A percentile compares a stretch with the other conserved stretches of the same genome.
Evolutionary conservation across 2,888 invertebrate genomes (phyloP).

Genomic region (Pemphredon lugubris): DNA sequence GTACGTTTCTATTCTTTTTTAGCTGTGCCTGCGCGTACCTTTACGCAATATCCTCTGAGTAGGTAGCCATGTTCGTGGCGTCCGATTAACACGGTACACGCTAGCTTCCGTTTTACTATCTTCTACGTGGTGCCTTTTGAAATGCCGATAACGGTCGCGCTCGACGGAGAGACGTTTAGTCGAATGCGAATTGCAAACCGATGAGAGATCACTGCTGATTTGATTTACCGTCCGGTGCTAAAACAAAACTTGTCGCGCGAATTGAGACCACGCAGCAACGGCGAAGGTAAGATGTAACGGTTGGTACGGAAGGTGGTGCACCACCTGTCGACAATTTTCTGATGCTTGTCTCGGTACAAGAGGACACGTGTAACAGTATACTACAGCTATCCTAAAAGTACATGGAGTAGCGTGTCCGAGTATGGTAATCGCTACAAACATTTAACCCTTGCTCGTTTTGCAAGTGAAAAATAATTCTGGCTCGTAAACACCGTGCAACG

Average conservation of each 20-base stretch:
- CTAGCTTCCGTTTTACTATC: too few species aligned
- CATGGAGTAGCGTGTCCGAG: constrained; percentile 63
- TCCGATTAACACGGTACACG: too few species aligned
- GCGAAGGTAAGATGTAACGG: constrained; percentile 30
- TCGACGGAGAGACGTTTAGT: too few species aligned
- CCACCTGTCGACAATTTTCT: constrained; percentile 73
- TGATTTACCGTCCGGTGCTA: not conserved
- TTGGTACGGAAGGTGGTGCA: constrained; percentile 35
- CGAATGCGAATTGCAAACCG: too few species aligned
- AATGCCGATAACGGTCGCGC: too few species aligned
- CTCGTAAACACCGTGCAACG: constrained; percentile 12
- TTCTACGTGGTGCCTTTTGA: too few species aligned
- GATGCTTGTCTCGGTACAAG: constrained; percentile 68
- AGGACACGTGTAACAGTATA: constrained; percentile 61
- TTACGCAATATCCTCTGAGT: not conserved
- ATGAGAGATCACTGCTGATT: too few species aligned
- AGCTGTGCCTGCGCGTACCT: not conserved
- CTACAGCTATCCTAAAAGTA: constrained; percentile 50
- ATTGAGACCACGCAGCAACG: constrained; percentile 29
- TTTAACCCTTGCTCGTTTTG: constrained; percentile 28
- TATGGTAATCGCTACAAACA: constrained; percentile 67
- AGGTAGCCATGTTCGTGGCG: too few species aligned
- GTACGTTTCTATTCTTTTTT: not conserved
- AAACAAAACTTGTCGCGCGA: constrained; percentile 14
- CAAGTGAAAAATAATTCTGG: constrained; percentile 54